Evolutionary conservation across 2,113 vertebrate species (phyloP).

Genomic region (Elephantulus edwardii): DNA sequence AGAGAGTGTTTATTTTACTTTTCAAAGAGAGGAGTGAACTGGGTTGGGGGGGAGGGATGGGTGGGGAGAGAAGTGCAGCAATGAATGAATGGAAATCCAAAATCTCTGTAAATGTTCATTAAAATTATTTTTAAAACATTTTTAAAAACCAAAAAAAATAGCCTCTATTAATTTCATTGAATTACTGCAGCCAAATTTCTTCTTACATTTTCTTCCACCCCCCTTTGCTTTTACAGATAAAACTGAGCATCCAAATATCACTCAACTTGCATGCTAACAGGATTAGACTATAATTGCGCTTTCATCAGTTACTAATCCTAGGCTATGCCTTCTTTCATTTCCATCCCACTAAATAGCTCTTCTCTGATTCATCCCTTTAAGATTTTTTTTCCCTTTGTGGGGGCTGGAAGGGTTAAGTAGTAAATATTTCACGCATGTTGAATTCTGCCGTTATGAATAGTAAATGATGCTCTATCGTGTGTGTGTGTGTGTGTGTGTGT

Average conservation of each 20-base stretch:
- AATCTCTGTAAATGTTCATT: too few relatives aligned
- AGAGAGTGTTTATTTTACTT: too few relatives aligned
- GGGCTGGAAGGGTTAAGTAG: not conserved
- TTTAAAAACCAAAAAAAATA: too few relatives aligned
- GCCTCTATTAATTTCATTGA: slow-evolving; percentile 40
- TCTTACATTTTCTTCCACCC: slow-evolving; percentile 36
- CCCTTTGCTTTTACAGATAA: slow-evolving; percentile 39
- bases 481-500: not conserved
- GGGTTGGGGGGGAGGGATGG: too few relatives aligned
- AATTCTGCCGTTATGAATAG: slow-evolving; percentile 30
- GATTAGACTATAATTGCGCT: slow-evolving; percentile 42
- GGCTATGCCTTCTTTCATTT: not conserved
- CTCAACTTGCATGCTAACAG: slow-evolving; percentile 37
- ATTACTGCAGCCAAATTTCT: slow-evolving; percentile 18
- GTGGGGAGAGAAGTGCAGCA: too few relatives aligned
- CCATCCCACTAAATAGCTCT: not conserved
- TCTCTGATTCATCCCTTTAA: not conserved
- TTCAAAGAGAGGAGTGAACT: too few relatives aligned
- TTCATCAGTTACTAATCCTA: slow-evolving; percentile 18
- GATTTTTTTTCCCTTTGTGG: not conserved
- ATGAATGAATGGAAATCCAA: too few relatives aligned
- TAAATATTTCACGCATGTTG: slow-evolving; percentile 48
- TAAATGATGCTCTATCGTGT: not conserved
- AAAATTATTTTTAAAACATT: too few relatives aligned
- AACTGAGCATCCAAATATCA: slow-evolving; percentile 36